Evolutionary conservation across 53 echinoderm and acorn worm genomes (phyloP), one percentile per base, ranked within the genome.

Genomic region (Henricia sp.): DNA sequence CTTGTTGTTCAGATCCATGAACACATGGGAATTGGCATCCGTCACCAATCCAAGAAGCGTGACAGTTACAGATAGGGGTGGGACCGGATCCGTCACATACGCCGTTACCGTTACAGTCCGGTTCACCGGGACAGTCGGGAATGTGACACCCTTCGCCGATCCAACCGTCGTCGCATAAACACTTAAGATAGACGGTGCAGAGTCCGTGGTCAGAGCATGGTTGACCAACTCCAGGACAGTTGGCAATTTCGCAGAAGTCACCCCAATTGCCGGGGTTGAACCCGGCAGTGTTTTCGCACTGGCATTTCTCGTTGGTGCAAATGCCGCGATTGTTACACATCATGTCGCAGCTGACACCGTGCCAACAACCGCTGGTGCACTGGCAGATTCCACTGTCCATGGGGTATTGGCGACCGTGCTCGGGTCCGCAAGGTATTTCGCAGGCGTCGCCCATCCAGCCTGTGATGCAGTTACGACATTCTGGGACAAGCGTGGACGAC

Each of bases 361-460:
- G 95, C 95, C 95, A 95, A 33, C 95, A 92, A 17, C 86, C 86
- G 70, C 90, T 82, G 13, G 90, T 95, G 66, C 95, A 95, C 30
- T 51, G 27, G 48, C 95, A 95, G 29, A 90, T 50, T 0, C 95
- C 95, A 67, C 95, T 92, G 43, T 95, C 87, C 67, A 85, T 84
- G 23, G 95, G 95, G 42, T 85, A 78, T 66, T 95, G 95, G 68
- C 60, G 70, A 6, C 95, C 92, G 69, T 92, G 69, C 6, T 92
- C 88, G 55, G 95, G 95, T 10, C 95, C 95, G 41, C 95, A 95
- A 0, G 88, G 87, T 51, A 88, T 60, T 11, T 95, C 95, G 66
- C 95, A 95, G 1, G 88, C 92, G 34, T 89, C 85, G 12, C 95
- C 95, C 95, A 95, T 95, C 95, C 95, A 95, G 10, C 95, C 95